phyloP scores from a whole-genome alignment of 2,113 vertebrate species.

The Sapayoa aenigma region DNA sequence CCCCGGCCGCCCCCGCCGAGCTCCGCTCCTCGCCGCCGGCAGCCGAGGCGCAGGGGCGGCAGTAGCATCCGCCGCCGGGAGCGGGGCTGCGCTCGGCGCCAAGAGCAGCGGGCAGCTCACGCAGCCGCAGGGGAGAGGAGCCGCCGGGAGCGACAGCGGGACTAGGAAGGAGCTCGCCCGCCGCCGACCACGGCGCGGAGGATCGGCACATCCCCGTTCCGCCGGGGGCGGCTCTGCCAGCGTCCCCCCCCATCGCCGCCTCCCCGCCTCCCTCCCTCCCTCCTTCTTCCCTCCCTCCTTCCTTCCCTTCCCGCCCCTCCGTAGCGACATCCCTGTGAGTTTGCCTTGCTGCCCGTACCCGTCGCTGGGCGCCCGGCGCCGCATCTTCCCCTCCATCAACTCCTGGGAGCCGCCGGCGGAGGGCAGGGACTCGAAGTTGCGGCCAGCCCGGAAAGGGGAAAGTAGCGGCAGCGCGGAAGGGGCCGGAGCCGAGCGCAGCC shows the following conservation, averaged over 20 bases:
- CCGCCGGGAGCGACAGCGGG: background rate
- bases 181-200: background rate
- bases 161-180: background rate
- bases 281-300: background rate
- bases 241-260: no score
- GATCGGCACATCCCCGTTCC: background rate
- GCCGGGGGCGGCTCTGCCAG: background rate
- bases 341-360: background rate
- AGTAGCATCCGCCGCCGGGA: background rate
- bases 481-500: background rate
- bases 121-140: background rate
- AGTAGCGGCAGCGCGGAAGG: background rate
- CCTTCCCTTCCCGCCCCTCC: background rate
- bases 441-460: background rate
- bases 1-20: background rate
- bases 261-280: background rate
- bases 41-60: background rate
- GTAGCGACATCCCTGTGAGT: background rate
- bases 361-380: background rate
- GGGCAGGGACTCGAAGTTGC: background rate
- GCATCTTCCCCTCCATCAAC: background rate
- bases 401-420: background rate
- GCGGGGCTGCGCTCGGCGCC: background rate
- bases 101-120: background rate
- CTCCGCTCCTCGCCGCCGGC: background rate